phyloP scores from a whole-genome alignment of 2,888 invertebrate genomes.

The Yponomeuta malinellus region DNA sequence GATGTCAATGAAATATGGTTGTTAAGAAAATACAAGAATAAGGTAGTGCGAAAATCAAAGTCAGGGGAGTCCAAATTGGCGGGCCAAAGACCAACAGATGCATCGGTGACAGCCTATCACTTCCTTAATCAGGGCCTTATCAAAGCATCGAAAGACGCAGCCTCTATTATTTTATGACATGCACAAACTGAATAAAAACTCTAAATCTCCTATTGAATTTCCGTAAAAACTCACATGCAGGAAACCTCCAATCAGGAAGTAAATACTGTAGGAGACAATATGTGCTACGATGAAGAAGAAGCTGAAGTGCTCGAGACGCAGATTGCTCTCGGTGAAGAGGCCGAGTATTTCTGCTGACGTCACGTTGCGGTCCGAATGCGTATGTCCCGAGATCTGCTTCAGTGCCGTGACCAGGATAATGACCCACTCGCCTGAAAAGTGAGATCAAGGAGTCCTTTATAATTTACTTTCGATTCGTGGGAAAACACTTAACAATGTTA shows the following conservation, averaged over 20 bases:
- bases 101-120: too few relatives aligned
- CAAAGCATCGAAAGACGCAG: too few relatives aligned
- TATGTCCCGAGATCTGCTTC: conserved; percentile 71
- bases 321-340: conserved; percentile 62
- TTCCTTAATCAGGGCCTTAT: too few relatives aligned
- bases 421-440: conserved; percentile 80
- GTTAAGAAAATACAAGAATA: too few relatives aligned
- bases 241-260: conserved; percentile 80
- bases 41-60: too few relatives aligned
- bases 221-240: conserved; percentile 74
- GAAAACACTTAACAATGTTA: too few relatives aligned
- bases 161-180: too few relatives aligned
- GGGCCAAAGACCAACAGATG: too few relatives aligned
- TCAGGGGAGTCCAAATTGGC: too few relatives aligned
- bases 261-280: conserved; percentile 73
- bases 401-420: conserved; percentile 77
- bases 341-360: conserved; percentile 52
- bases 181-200: not conserved
- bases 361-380: conserved; percentile 45
- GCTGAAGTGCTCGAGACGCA: conserved; percentile 70
- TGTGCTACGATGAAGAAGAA: conserved; percentile 66
- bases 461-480: not conserved
- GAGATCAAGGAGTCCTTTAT: not conserved
- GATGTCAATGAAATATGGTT: too few relatives aligned
- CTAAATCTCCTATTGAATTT: not conserved